Evolutionary conservation across 1,140 invertebrate genomes (phyloP).

Genomic region (Manduca sexta): DNA sequence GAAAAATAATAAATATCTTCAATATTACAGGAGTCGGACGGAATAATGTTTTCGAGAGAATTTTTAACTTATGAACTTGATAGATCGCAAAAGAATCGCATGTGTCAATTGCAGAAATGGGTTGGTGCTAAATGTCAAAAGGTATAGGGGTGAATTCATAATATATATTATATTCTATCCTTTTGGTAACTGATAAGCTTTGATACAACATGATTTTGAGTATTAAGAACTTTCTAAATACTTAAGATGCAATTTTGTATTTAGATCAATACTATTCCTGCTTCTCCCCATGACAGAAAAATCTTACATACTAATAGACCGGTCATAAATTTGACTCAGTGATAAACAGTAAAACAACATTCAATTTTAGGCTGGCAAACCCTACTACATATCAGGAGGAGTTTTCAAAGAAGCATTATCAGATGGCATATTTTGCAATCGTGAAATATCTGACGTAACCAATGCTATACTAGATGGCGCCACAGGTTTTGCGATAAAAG

Average conservation of each 20-base stretch:
- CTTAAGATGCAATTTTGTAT: background rate
- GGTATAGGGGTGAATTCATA: slow-evolving; percentile 15
- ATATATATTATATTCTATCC: background rate
- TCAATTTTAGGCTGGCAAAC: slow-evolving; percentile 42
- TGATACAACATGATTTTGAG: background rate
- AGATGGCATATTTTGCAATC: slow-evolving; percentile 21
- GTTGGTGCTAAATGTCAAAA: slow-evolving; percentile 43
- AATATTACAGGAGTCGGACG: slow-evolving; percentile 42
- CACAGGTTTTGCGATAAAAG: slow-evolving; percentile 37
- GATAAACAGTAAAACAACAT: no score
- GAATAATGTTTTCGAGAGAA: slow-evolving; percentile 41
- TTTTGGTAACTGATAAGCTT: background rate
- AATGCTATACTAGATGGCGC: slow-evolving; percentile 46
- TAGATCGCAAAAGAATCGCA: slow-evolving; percentile 18
- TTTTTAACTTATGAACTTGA: slow-evolving; percentile 41
- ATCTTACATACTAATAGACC: no score
- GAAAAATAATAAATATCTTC: background rate
- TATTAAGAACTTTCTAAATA: background rate
- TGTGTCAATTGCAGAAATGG: slow-evolving; percentile 41
- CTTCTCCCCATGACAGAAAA: no score
- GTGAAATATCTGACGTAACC: slow-evolving; percentile 39
- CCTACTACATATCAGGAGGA: slow-evolving; percentile 35
- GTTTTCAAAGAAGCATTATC: slow-evolving; percentile 26
- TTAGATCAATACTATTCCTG: no score
- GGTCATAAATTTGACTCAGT: no score